Conservation (phyloP, 2,113 vertebrate species). For the Gulo gulo region DNA sequence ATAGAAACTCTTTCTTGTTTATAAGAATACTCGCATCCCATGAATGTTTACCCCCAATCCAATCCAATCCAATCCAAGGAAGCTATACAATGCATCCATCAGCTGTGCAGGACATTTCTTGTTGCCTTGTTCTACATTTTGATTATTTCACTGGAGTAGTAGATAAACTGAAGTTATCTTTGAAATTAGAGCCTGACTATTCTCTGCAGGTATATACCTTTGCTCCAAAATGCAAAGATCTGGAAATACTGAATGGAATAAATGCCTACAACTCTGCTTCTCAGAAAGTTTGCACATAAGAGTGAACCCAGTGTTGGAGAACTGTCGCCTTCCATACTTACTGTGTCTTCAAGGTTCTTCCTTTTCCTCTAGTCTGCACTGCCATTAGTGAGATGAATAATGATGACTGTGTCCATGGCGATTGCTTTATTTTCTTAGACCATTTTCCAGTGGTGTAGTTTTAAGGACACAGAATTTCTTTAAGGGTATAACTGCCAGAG, state of each 20-base stretch:
- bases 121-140: neutral
- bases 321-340: neutral
- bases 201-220: neutral
- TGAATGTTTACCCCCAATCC: neutral
- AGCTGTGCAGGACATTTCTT: neutral
- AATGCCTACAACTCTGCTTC: neutral
- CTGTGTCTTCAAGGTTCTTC: neutral
- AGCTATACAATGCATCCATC: neutral
- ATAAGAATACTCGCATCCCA: neutral
- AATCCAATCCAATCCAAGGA: neutral
- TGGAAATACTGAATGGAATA: neutral
- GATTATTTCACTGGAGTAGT: neutral
- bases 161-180: neutral
- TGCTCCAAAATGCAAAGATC: neutral
- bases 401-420: neutral
- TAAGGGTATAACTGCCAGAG: neutral
- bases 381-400: neutral
- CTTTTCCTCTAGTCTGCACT: neutral
- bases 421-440: neutral
- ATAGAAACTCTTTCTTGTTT: neutral
- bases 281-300: neutral
- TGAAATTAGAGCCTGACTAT: neutral
- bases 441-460: neutral
- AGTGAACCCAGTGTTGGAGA: neutral
- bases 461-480: neutral